phyloP scores from a whole-genome alignment of 2,888 invertebrate species.

The Machimus atricapillus region DNA sequence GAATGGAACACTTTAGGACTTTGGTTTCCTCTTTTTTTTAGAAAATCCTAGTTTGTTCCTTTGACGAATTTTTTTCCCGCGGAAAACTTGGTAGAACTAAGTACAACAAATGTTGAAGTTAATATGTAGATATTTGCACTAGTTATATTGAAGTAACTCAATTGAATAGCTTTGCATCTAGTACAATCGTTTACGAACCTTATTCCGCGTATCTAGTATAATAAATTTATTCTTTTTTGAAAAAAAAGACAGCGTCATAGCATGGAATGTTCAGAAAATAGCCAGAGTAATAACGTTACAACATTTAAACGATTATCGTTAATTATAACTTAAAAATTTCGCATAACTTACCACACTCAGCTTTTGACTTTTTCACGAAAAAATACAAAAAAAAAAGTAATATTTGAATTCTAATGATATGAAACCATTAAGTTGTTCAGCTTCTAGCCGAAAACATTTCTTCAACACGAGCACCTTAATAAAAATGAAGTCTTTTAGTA shows the following conservation, averaged over 20 bases:
- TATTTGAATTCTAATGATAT: neutral
- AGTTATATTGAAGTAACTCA: neutral
- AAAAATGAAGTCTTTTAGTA: neutral
- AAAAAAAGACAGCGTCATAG: neutral
- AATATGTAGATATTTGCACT: neutral
- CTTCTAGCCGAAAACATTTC: neutral
- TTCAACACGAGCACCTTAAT: conserved; percentile 28
- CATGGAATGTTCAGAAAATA: neutral
- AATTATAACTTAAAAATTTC: neutral
- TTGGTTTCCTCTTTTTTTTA: neutral
- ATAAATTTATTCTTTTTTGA: neutral
- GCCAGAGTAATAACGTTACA: neutral
- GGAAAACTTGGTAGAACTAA: neutral
- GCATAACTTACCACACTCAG: neutral
- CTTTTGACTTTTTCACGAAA: neutral
- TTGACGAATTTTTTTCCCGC: neutral
- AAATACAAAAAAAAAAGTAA: neutral
- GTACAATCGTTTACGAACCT: neutral
- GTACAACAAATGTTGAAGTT: neutral
- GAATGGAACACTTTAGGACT: neutral
- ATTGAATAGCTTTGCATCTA: neutral
- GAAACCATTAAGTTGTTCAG: conserved; percentile 2
- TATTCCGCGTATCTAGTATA: neutral
- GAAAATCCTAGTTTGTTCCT: neutral
- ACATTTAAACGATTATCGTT: neutral